Evolutionary conservation across 2,888 invertebrate species (phyloP), one percentile per base, ranked within the genome.

Genomic region (Athetis lepigone): DNA sequence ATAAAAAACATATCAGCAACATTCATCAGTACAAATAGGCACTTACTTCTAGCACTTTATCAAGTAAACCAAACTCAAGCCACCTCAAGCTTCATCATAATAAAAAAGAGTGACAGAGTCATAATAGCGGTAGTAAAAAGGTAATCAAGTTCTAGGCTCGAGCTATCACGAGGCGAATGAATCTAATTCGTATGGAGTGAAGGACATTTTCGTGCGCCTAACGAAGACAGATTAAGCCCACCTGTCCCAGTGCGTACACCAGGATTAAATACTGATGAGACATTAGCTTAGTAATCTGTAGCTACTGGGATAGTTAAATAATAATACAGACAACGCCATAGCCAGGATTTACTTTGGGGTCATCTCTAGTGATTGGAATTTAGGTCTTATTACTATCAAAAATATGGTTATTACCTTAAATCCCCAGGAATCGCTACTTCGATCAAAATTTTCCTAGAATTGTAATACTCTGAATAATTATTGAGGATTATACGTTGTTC

Each of bases 191-290:
- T 68, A 68, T 70, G 58, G 64, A 78, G 72, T 83, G 73, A 77
- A 72, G 77, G 74, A 78, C 79, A 74, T 77, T 81, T 80, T 80
- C 60, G 52, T 68, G 56, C 37, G 60, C 70, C 79, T 87, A 91
- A 93, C 90, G 90, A 93, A 93, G 92, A 93, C 90, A 91, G 92
- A 93, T 93, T 90, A 90, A 91, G 86, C 88, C 66, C 72, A 83
- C 77, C 75, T 73, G 80, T 72, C 67, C 36, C 39, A 9, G 47
- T 36, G 60, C 57, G 46, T 63, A 70, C 57, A 61, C 61, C 71
- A 75, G 81, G 74, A 77, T 81, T 82, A 82, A 66, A 77, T 33
- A 50, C 64, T 52, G 54, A 61, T 59, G 73, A 77, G 69, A 81
- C 59, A 79, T 81, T 79, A 80, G 70, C 74, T 64, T 65, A 50